Evolutionary conservation across 1,140 invertebrate species (phyloP).

Genomic region (Neodiprion virginianus): DNA sequence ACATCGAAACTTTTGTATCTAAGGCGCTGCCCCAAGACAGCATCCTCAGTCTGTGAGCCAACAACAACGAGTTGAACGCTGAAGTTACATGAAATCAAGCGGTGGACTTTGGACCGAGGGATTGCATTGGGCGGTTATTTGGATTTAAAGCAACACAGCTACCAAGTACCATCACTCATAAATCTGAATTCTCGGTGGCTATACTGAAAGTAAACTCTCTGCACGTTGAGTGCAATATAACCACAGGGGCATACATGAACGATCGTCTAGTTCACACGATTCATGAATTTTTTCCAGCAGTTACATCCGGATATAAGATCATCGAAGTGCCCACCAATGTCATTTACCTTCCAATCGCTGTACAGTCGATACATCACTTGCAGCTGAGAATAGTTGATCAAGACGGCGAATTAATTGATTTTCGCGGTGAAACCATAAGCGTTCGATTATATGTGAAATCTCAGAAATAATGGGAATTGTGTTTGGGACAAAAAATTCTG

Average conservation of each 20-base stretch:
- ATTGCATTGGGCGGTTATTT: slow-evolving; percentile 25
- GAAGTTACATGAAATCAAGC: slow-evolving; percentile 28
- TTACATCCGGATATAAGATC: slow-evolving; percentile 40
- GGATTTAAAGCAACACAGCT: slow-evolving; percentile 27
- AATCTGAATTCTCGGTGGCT: slow-evolving; percentile 28
- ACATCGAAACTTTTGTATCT: slow-evolving; percentile 37
- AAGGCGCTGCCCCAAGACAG: slow-evolving; percentile 16
- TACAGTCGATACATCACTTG: slow-evolving; percentile 20
- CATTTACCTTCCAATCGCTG: slow-evolving; percentile 26
- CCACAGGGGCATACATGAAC: slow-evolving; percentile 32
- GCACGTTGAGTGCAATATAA: slow-evolving; percentile 37
- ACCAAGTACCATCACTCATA: slow-evolving; percentile 19
- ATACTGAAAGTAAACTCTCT: slow-evolving; percentile 38
- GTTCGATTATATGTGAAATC: slow-evolving; percentile 29
- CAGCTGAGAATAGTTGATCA: slow-evolving; percentile 31
- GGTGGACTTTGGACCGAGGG: slow-evolving; percentile 22
- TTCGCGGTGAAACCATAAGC: slow-evolving; percentile 37
- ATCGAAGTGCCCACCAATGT: slow-evolving; percentile 32
- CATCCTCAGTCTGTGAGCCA: slow-evolving; percentile 22
- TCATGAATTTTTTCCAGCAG: slow-evolving; percentile 34
- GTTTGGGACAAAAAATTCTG: neutral
- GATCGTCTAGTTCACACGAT: slow-evolving; percentile 27
- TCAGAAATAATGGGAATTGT: slow-evolving; percentile 21
- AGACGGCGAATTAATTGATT: slow-evolving; percentile 26
- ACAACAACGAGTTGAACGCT: slow-evolving; percentile 34